These are phyloP conservation scores for Lycophotia porphyrea DNA, from an alignment of 2,888 invertebrate species.

Conservation along the genomic window DNA sequence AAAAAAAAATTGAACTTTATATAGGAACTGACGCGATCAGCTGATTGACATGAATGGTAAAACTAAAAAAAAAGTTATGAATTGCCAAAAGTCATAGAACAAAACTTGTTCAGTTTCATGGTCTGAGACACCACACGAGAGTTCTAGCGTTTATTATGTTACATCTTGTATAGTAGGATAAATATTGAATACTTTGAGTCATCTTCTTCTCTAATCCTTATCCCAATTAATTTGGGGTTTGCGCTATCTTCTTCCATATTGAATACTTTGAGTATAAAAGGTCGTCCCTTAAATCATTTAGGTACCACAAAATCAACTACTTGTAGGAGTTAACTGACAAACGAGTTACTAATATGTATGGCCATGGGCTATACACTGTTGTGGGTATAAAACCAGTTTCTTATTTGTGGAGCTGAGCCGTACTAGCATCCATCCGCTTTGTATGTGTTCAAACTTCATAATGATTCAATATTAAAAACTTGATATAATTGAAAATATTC, in stretches of 20 bases:
- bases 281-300: background rate
- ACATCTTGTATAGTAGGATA: too few relatives aligned
- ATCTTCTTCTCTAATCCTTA: too few relatives aligned
- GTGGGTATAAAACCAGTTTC: slow-evolving; percentile 4
- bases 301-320: background rate
- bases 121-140: too few relatives aligned
- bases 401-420: slow-evolving; percentile 2
- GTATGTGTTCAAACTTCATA: background rate
- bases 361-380: slow-evolving; percentile 7
- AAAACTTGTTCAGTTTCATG: too few relatives aligned
- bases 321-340: slow-evolving; percentile 11
- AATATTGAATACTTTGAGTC: background rate
- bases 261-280: background rate
- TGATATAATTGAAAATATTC: background rate
- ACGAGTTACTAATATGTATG: slow-evolving; percentile 14
- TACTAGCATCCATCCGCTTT: background rate
- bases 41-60: too few relatives aligned
- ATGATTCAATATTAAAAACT: background rate
- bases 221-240: too few relatives aligned
- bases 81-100: too few relatives aligned
- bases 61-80: too few relatives aligned
- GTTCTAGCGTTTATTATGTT: too few relatives aligned
- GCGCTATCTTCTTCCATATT: too few relatives aligned
- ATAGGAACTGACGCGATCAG: too few relatives aligned
- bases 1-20: too few relatives aligned